These are phyloP conservation scores for Drosophila carrolli DNA, from an alignment of 1,140 invertebrate species.

Conservation along the genomic window DNA sequence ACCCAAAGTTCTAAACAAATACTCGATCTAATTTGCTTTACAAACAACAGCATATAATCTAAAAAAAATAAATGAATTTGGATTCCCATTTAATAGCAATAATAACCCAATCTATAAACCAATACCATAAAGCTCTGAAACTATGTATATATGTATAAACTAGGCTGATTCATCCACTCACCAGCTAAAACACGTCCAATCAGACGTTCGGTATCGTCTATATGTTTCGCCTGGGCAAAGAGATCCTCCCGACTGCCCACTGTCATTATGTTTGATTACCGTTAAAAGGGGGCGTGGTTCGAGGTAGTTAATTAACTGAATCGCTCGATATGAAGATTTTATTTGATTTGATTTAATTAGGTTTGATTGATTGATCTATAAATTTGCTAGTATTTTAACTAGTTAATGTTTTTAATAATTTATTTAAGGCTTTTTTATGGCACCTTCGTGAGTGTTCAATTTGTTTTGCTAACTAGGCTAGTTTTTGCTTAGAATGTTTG, in stretches of 20 bases:
- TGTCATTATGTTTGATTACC: constrained; percentile 57
- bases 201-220: constrained; percentile 79
- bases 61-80: too few relatives aligned
- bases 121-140: not conserved
- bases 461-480: constrained; percentile 58
- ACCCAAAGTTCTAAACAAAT: too few relatives aligned
- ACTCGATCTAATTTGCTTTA: too few relatives aligned
- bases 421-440: constrained; percentile 47
- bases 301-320: constrained; percentile 1
- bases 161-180: constrained; percentile 52
- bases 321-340: constrained; percentile 3
- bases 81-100: not conserved
- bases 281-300: not conserved
- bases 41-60: too few relatives aligned
- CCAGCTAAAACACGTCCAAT: constrained; percentile 79
- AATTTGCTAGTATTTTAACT: constrained; percentile 34
- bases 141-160: not conserved
- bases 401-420: constrained; percentile 19
- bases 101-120: not conserved
- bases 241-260: constrained; percentile 80
- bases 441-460: constrained; percentile 57
- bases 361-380: constrained; percentile 45
- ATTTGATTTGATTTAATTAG: constrained; percentile 3
- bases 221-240: constrained; percentile 78
- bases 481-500: constrained; percentile 29